These are phyloP conservation scores for Mungos mungo DNA, from an alignment of 2,113 vertebrate species.

Conservation along the genomic window DNA sequence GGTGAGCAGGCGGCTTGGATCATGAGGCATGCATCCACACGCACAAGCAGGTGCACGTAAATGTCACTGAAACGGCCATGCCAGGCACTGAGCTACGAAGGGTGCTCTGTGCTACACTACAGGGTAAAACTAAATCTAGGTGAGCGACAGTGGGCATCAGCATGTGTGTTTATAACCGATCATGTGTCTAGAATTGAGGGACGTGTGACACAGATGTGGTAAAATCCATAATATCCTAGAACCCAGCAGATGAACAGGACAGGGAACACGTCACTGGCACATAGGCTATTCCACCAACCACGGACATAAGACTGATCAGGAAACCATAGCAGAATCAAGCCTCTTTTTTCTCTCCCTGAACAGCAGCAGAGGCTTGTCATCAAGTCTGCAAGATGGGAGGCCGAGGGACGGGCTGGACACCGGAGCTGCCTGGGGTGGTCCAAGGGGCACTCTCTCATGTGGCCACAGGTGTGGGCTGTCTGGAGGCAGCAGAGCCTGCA, in stretches of 20 bases:
- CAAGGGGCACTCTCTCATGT: fast-evolving
- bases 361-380: fast-evolving
- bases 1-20: fast-evolving
- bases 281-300: fast-evolving
- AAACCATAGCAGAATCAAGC: fast-evolving
- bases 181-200: neutral
- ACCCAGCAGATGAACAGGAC: neutral
- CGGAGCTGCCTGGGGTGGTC: fast-evolving
- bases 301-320: fast-evolving
- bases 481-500: neutral
- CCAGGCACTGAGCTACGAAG: neutral
- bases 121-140: neutral
- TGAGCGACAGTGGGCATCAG: fast-evolving
- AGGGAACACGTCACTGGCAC: neutral
- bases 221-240: neutral
- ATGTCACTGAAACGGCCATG: neutral
- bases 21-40: neutral
- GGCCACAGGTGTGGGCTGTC: fast-evolving
- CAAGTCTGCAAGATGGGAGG: fast-evolving
- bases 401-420: fast-evolving
- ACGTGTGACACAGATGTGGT: fast-evolving
- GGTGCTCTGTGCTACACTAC: fast-evolving
- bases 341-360: neutral
- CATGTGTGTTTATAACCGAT: no score
- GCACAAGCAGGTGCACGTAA: fast-evolving